Evolutionary conservation across 2,888 invertebrate species (phyloP), one percentile per base, ranked within the genome.

Genomic region (Dromius quadrimaculatus): DNA sequence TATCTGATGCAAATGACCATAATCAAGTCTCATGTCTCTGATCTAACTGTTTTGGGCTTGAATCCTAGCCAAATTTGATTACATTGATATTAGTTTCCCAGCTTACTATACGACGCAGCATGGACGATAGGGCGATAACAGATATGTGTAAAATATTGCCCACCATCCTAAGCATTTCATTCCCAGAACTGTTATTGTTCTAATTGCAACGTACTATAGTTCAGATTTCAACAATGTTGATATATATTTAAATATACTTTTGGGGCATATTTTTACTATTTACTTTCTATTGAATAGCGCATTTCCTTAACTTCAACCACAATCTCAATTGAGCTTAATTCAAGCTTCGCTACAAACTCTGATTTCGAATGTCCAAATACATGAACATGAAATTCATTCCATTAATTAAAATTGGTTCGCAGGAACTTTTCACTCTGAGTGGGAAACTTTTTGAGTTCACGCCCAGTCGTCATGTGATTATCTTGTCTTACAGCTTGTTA

Each of bases 401-500:
- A 38, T 61, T 61, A 61, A 61, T 61, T 61, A 61, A 41, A 61
- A 61, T 61, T 61, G 41, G 38, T 23, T 61, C 50, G 50, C 23
- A 11, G 36, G 41, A 61, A 61, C 38, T 38, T 61, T 61, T 61
- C 59, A 13, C 38, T 61, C 61, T 61, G 41, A 41, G 36, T 61
- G 38, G 61, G 13, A 61, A 61, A 61, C 15, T 61, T 36, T 34
- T 41, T 8, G 41, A 61, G 61, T 61, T 38, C 9, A 13, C 17
- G 20, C 38, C 1, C 9, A 32, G 59, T 11, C 38, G 61, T 61
- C 61, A 61, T 41, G 61, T 61, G 61, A 61, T 61, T 61, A 61
- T 61, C 61, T 61, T 61, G 61, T 61, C 61, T 61, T 61, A 13
- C 61, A 61, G 41, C 38, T 61, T 61, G 61, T 38, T 61, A 61